These are phyloP conservation scores for Drosophila repletoides DNA, from an alignment of 1,140 invertebrate genomes.

Conservation along the genomic window DNA sequence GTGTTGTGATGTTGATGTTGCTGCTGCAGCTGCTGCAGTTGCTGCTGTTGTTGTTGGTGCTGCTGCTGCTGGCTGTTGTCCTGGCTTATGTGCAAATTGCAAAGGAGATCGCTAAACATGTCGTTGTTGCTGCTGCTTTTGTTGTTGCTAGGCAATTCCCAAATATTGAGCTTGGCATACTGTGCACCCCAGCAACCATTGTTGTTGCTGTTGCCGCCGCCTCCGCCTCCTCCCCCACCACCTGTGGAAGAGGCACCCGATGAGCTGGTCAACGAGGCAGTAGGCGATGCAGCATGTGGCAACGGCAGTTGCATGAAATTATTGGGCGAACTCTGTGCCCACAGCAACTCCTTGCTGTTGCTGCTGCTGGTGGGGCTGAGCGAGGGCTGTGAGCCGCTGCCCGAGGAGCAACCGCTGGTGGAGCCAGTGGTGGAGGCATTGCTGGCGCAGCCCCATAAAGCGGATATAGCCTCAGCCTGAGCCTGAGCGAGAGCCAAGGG, in stretches of 20 bases:
- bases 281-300: slow-evolving; percentile 66
- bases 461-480: slow-evolving; percentile 69
- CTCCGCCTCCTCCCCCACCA: slow-evolving; percentile 16
- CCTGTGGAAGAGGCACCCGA: slow-evolving; percentile 47
- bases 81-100: slow-evolving; percentile 62
- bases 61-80: slow-evolving; percentile 26
- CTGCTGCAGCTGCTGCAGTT: slow-evolving; percentile 1
- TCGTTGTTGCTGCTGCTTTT: slow-evolving; percentile 26
- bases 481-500: slow-evolving; percentile 24
- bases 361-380: slow-evolving; percentile 73
- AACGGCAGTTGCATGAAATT: slow-evolving; percentile 35
- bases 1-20: not conserved
- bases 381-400: slow-evolving; percentile 75
- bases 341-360: slow-evolving; percentile 79
- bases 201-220: no score
- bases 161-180: slow-evolving; percentile 75
- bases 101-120: slow-evolving; percentile 77
- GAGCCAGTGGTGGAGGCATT: slow-evolving; percentile 40
- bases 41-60: slow-evolving; percentile 20
- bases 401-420: slow-evolving; percentile 72
- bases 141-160: slow-evolving; percentile 64
- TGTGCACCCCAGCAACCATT: slow-evolving; percentile 40
- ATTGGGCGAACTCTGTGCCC: slow-evolving; percentile 69
- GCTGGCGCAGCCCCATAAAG: slow-evolving; percentile 74
- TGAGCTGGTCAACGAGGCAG: slow-evolving; percentile 61